Conservation (phyloP, 2,797 vertebrate species). For the Dermochelys coriacea region DNA sequence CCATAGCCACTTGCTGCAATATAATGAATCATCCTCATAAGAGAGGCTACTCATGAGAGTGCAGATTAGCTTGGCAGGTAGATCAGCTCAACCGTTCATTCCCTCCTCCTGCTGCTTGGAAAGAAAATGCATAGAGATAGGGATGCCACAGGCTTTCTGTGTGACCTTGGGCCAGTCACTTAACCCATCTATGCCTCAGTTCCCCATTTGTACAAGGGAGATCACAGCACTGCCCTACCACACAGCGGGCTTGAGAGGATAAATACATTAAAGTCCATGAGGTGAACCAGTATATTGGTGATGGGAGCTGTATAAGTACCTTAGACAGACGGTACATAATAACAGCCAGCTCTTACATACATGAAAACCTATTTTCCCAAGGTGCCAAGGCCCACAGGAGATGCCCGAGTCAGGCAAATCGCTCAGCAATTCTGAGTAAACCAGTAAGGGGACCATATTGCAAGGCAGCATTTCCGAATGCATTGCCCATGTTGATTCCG, state of each 20-base stretch:
- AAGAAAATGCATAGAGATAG: neutral
- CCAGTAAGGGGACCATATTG: neutral
- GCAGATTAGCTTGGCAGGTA: neutral
- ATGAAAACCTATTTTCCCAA: neutral
- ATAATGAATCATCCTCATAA: neutral
- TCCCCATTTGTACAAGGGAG: neutral
- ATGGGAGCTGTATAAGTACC: neutral
- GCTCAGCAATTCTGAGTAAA: neutral
- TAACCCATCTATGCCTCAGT: neutral
- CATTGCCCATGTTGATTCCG: rapidly evolving
- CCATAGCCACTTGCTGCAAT: neutral
- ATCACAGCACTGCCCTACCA: neutral
- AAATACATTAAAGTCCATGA: neutral
- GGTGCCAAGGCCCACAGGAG: neutral
- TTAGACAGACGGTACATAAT: too few relatives aligned
- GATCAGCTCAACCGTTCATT: neutral
- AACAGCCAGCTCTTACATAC: neutral
- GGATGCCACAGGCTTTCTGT: neutral
- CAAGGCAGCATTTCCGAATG: rapidly evolving
- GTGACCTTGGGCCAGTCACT: neutral
- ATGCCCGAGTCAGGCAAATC: neutral
- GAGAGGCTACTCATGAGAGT: neutral
- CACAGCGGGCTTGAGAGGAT: neutral
- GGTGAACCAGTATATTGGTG: neutral
- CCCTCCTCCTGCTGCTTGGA: neutral